Evolutionary conservation across 1,140 invertebrate genomes (phyloP).

Genomic region (Diabrotica virgifera): DNA sequence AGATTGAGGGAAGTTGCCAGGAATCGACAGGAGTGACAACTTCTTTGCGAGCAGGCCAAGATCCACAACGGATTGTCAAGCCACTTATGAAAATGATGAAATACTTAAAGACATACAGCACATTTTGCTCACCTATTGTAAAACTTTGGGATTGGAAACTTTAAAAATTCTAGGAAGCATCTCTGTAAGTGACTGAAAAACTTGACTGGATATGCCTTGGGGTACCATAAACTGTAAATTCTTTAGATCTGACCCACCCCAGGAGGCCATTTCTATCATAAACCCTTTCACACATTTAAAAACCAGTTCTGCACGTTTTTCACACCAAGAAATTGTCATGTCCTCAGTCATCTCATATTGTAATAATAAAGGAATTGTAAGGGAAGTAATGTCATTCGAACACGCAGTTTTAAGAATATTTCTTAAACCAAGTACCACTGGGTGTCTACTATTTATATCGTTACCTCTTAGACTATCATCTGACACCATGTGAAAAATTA

Average conservation of each 20-base stretch:
- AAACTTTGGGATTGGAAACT: conserved; percentile 81
- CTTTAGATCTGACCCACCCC: conserved; percentile 85
- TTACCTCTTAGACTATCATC: conserved; percentile 70
- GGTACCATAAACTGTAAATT: conserved; percentile 84
- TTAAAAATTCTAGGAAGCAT: conserved; percentile 90
- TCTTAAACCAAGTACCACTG: conserved; percentile 89
- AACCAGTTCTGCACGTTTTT: conserved; percentile 91
- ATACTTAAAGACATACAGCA: not conserved
- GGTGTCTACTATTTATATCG: conserved; percentile 94
- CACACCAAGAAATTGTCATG: conserved; percentile 96
- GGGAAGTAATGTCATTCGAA: conserved; percentile 86
- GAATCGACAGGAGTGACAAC: too few species aligned
- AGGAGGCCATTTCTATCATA: conserved; percentile 96
- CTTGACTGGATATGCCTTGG: conserved; percentile 77
- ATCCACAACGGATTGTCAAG: too few species aligned
- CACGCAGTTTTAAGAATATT: conserved; percentile 94
- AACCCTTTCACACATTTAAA: conserved; percentile 99
- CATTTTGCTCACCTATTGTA: conserved; percentile 51
- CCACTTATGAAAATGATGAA: too few species aligned
- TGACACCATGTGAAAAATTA: conserved; percentile 91
- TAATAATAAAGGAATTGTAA: conserved; percentile 90
- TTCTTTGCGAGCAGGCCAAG: too few species aligned
- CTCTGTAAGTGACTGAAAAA: conserved; percentile 78
- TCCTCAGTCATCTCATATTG: conserved; percentile 94
- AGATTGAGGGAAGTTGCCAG: too few species aligned